phyloP scores from a whole-genome alignment of 2,113 vertebrate species.

The Oceanodroma tethys region DNA sequence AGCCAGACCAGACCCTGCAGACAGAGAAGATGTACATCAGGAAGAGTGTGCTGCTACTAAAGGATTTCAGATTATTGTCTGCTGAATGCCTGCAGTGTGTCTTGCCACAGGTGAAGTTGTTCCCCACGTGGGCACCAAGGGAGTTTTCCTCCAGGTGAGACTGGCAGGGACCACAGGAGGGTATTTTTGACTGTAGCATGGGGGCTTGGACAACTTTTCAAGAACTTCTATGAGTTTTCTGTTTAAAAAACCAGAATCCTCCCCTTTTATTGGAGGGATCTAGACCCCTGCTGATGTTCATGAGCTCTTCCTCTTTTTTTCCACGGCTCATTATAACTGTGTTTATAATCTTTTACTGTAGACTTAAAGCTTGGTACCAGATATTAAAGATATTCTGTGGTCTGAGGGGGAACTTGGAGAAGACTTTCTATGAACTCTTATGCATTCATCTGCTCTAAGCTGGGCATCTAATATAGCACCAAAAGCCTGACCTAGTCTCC shows the following conservation, averaged over 20 bases:
- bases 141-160: neutral
- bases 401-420: neutral
- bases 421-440: neutral
- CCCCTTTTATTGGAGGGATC: neutral
- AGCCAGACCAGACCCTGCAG: neutral
- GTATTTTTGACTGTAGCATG: neutral
- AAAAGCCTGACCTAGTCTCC: neutral
- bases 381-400: neutral
- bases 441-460: neutral
- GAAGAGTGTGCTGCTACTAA: neutral
- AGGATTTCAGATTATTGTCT: neutral
- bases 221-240: neutral
- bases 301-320: neutral
- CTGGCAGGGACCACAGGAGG: neutral
- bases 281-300: neutral
- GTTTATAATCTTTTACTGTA: neutral
- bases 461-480: neutral
- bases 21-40: neutral
- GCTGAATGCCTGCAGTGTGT: neutral
- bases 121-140: neutral
- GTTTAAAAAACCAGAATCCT: too few relatives aligned
- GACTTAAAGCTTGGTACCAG: neutral
- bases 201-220: neutral
- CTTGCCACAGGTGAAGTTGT: neutral
- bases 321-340: neutral